Evolutionary conservation across 2,888 invertebrate species (phyloP), one percentile per base, ranked within the genome.

Genomic region (Drosophila diplacantha): DNA sequence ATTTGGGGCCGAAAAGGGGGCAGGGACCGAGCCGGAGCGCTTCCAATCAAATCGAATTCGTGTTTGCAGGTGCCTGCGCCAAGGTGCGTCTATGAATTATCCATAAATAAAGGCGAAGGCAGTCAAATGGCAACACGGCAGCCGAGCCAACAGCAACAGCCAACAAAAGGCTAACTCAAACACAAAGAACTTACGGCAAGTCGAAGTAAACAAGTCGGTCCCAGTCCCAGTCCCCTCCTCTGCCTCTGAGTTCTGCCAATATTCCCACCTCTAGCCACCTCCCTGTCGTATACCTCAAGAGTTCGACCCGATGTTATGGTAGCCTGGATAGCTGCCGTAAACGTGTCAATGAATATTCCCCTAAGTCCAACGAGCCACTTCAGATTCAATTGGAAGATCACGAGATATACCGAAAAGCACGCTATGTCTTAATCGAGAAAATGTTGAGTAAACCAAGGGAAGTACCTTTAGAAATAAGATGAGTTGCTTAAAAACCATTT

Each of bases 61-160:
- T 66, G 67, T 26, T 65, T 57, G 67, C 71, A 68, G 61, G 49
- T 60, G 63, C 71, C 59, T 44, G 44, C 52, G 51, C 65, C 61
- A 71, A 81, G 74, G 73, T 81, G 79, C 79, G 76, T 77, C 73
- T 68, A 68, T 71, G 63, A 66, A 69, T 73, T 77, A 71, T 64
- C 72, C 77, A 80, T 68, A 77, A 74, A 71, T 64, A 74, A 69
- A 47, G 50, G 52, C 43, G 57, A 67, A 65, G 51, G 41, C 71
- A 66, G 69, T 72, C 73, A 75, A 73, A 77, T 66, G 66, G 69
- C 69, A 65, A 70, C 59, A 59, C 47, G 58, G 32, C 41, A 41
- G 39, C 8, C n/a, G 14, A 39, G 39, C 22, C 31, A 57, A 53
- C 46, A 71, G 39, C 50, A 74, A 47, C 32, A 70, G 32, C 61